Percentiles rank a stretch among this genome's conserved stretches.
Conservation (phyloP, 2,888 invertebrate genomes). For the Coecobrya sp. region DNA sequence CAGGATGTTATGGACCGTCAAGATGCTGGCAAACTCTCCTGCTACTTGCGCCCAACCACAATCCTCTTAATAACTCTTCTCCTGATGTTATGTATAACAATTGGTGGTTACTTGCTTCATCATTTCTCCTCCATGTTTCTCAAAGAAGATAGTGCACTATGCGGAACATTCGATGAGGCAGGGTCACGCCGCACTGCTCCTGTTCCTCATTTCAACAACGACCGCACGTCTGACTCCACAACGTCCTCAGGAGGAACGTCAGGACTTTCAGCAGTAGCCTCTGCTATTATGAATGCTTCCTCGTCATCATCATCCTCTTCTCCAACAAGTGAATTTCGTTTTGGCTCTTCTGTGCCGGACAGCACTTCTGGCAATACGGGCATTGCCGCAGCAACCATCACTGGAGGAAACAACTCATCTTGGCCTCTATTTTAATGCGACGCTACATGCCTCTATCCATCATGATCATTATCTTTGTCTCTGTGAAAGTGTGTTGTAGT, state of each 20-base stretch:
- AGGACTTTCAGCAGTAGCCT: constrained; percentile 61
- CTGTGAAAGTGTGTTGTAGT: constrained; percentile 28
- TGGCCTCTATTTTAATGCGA: constrained; percentile 72
- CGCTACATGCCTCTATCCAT: constrained; percentile 53
- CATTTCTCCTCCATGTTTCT: constrained; percentile 83
- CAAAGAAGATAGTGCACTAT: constrained; percentile 69
- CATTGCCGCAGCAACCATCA: constrained; percentile 3
- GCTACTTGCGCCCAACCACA: constrained; percentile 83
- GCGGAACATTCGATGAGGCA: constrained; percentile 73
- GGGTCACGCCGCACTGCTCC: constrained; percentile 81
- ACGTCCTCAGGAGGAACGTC: constrained; percentile 65
- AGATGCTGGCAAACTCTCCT: constrained; percentile 81
- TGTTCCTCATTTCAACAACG: constrained; percentile 82
- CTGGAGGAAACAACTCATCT: constrained; percentile 73
- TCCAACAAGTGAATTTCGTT: constrained; percentile 67
- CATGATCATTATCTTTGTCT: constrained; percentile 60
- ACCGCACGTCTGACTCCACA: constrained; percentile 73
- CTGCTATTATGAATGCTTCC: constrained; percentile 56
- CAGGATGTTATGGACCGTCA: constrained; percentile 84
- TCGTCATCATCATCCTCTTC: constrained; percentile 47
- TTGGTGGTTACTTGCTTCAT: constrained; percentile 82
- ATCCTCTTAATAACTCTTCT: constrained; percentile 82
- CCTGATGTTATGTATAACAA: constrained; percentile 82
- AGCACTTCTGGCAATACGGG: constrained; percentile 19
- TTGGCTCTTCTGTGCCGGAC: constrained; percentile 57